phyloP scores from a whole-genome alignment of 2,113 vertebrate species.

The Rutilus rutilus region DNA sequence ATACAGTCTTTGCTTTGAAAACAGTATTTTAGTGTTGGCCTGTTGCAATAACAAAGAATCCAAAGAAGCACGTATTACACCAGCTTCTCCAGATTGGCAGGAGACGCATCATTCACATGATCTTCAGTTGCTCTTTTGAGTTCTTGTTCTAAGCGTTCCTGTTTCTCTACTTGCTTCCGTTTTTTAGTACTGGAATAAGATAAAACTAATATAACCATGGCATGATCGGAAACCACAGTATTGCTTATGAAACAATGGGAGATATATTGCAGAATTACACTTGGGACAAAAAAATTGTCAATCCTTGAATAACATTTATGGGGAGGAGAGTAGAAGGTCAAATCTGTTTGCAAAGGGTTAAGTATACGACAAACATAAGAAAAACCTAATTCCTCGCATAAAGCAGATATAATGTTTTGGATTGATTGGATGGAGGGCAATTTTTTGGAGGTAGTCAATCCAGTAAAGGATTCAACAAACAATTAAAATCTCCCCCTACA shows the following conservation, averaged over 20 bases:
- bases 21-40: no score
- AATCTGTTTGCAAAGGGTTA: no score
- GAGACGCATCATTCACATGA: no score
- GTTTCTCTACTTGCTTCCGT: not conserved
- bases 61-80: not conserved
- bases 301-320: not conserved
- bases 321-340: not conserved
- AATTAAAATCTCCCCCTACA: not conserved
- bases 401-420: no score
- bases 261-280: not conserved
- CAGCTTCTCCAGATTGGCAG: not conserved
- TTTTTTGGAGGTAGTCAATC: not conserved
- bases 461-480: not conserved
- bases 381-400: no score
- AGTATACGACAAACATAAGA: no score
- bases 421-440: not conserved
- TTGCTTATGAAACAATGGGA: not conserved
- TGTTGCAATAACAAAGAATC: no score
- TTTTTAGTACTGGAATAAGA: no score
- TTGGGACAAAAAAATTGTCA: not conserved
- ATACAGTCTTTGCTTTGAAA: no score
- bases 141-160: not conserved
- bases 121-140: not conserved
- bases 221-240: constrained; percentile 11
- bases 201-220: not conserved